A percentile compares a stretch with the other conserved stretches of the same genome.
phyloP scores from a whole-genome alignment of 2,888 invertebrate genomes.

The Diachrysia chrysitis region DNA sequence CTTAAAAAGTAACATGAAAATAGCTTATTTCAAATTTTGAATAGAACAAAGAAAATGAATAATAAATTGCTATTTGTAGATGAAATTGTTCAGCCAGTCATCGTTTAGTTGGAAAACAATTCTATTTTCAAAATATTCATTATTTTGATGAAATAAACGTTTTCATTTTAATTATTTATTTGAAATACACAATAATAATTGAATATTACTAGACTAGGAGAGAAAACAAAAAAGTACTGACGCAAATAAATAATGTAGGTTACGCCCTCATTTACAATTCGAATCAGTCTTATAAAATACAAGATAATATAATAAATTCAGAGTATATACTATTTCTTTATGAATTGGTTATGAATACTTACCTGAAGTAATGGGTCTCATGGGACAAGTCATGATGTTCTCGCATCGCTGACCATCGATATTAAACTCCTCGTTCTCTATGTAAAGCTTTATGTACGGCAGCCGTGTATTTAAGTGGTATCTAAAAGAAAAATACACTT shows the following conservation, averaged over 20 bases:
- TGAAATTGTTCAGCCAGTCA: no score
- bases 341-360: conserved; percentile 59
- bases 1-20: neutral
- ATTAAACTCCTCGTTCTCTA: conserved; percentile 97
- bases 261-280: neutral
- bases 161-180: no score
- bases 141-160: no score
- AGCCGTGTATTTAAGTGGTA: conserved; percentile 96
- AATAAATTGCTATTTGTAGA: no score
- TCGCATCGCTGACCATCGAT: conserved; percentile 98
- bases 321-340: conserved; percentile 7
- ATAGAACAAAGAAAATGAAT: no score
- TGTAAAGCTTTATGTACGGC: conserved; percentile 96
- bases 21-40: neutral
- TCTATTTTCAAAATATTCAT: no score
- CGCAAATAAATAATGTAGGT: neutral
- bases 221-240: neutral
- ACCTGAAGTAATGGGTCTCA: conserved; percentile 96
- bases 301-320: neutral
- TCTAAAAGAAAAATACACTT: conserved; percentile 71
- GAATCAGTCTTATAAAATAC: neutral
- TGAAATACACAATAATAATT: no score
- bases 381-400: conserved; percentile 98
- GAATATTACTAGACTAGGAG: neutral
- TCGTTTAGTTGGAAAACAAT: no score